Conservation (phyloP, 2,113 vertebrate species). For the Megatriorchis doriae region DNA sequence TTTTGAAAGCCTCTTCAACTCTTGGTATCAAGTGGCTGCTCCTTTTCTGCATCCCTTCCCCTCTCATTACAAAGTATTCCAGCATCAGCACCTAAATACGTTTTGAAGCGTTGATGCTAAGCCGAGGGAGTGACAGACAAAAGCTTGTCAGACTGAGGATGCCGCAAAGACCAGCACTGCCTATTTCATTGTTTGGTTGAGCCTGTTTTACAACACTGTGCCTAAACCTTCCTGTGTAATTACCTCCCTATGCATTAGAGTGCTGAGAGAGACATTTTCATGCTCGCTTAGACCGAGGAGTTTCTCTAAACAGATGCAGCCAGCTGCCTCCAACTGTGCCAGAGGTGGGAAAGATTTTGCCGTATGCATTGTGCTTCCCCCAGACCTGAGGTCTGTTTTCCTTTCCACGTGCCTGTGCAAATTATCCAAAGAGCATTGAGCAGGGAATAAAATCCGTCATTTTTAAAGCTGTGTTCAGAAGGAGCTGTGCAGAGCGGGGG, state of each 20-base stretch:
- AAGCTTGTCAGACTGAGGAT: neutral
- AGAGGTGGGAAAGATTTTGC: slow-evolving; percentile 13
- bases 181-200: slow-evolving; percentile 1
- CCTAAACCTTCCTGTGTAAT: neutral
- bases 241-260: neutral
- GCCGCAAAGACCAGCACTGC: neutral
- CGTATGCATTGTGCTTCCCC: neutral
- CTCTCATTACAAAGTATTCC: neutral
- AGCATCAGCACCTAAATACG: neutral
- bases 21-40: neutral
- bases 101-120: neutral
- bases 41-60: neutral
- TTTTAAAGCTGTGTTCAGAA: neutral
- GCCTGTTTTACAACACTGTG: neutral
- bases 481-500: neutral
- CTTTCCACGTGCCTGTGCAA: neutral
- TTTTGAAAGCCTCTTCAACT: slow-evolving; percentile 23
- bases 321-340: slow-evolving; percentile 35
- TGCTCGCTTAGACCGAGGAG: neutral
- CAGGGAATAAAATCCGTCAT: neutral
- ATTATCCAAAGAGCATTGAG: neutral
- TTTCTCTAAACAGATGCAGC: slow-evolving; percentile 21
- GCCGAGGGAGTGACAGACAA: neutral
- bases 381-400: neutral
- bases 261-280: slow-evolving; percentile 10